Base-by-base conservation (phyloP, 2,113 vertebrate genomes). In the Orientallactaga bullata region DNA sequence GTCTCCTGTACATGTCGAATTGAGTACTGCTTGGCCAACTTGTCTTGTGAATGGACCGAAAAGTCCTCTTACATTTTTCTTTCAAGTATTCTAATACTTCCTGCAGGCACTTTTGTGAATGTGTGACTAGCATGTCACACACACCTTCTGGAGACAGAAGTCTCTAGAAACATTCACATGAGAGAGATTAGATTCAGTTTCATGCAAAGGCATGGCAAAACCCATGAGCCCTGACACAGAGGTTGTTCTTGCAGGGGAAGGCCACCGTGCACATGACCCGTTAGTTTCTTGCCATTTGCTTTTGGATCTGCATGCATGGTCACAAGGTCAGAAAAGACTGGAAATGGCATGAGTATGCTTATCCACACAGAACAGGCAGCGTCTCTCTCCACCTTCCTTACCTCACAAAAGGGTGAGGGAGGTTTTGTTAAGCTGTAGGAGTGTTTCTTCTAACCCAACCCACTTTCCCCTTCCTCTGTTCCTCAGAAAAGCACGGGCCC, bases 401-500 rank as follows among this genome's bases (percentile, higher is more conserved):
- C 66, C 26, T 21, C n/a, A 77, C 39, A 51, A 32, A 77, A 69
- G 39, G 73, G 51, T 83, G 77, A 76, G 74, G 68, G 81, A 88
- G 78, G 23, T 88, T 95, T 76, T 69, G 2, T 68, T 82, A 91
- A 92, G 86, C 77, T 83, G 92, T 93, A 88, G 90, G 85, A 95
- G 97, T 92, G 28, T 83, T 30, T 97, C 85, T 97, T 97, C 85
- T 92, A 90, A 92, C 21, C 12, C 85, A 65, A 18, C 73, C 39
- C 11, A 32, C 47, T 78, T 55, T 51, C 69, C 24, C 65, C 60
- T 93, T 88, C n/a, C n/a, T 95, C 74, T 96, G 88, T 94, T 97
- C 96, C 85, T 93, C 95, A 63, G 96, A 97, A 96, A 96, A 66
- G 20, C 63, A 90, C 32, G 71, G 95, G 96, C 94, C 96, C 88